Evolutionary conservation across 2,113 vertebrate genomes (phyloP), one percentile per base, ranked within the genome.

Genomic region (Theristicus caerulescens): DNA sequence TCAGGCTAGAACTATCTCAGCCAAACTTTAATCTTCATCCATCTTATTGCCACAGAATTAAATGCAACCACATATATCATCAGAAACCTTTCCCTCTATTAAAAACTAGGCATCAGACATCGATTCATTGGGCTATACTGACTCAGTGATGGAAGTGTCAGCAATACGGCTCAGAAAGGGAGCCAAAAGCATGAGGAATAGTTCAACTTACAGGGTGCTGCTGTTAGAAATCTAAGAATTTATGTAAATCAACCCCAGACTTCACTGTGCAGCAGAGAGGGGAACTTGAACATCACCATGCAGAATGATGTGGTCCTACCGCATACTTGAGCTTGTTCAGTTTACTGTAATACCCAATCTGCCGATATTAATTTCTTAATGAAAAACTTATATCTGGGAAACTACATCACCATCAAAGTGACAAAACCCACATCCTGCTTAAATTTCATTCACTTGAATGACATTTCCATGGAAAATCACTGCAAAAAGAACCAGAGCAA

Each of bases 381-480:
- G 54, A 86, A 96, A 95, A 95, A 64, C 94, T 91, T 93, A 34
- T 42, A 85, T 91, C 74, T 95, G n/a, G 66, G 66, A 90, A 90
- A 76, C 52, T 73, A 34, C 67, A 93, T 85, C 73, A 66, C 62
- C 91, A 77, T 72, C 93, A 91, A 93, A 96, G 91, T 66, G 70
- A 95, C 89, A 95, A 96, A 94, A 83, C 42, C 70, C 87, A 91
- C 94, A 95, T 94, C 93, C 91, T 95, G 46, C 86, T 93, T 93
- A 77, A 77, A 91, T 91, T 91, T 96, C 38, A 5, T 59, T 90
- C 58, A 44, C 42, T 97, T 66, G 67, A 97, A 90, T 82, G 90
- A 86, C 67, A 94, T 90, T 62, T 93, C 58, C 64, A 88, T 73
- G 78, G 86, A 94, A 97, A 96, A 97, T 85, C 38, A 76, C 66